Percentiles rank a stretch among this genome's conserved stretches.
Evolutionary conservation across 2,888 invertebrate genomes (phyloP).

Genomic region (Hirudinaria manillensis): DNA sequence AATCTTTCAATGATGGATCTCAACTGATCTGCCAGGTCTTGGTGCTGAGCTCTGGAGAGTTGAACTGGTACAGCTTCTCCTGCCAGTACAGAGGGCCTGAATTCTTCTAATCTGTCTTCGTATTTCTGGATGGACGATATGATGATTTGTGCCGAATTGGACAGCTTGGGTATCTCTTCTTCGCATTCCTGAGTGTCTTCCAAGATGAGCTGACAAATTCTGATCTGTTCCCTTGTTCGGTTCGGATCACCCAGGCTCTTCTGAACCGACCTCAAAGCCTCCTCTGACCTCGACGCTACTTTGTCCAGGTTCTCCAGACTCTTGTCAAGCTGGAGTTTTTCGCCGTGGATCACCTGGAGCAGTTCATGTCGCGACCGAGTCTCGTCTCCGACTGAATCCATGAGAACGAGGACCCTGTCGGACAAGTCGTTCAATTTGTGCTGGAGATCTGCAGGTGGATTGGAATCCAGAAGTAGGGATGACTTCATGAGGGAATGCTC

Average conservation of each 20-base stretch:
- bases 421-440: slow-evolving; percentile 15
- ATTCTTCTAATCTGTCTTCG: slow-evolving; percentile 22
- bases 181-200: slow-evolving; percentile 11
- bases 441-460: not conserved
- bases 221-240: not conserved
- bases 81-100: not conserved
- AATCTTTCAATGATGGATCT: slow-evolving; percentile 28
- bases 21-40: slow-evolving; percentile 9
- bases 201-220: slow-evolving; percentile 9
- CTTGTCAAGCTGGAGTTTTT: not conserved
- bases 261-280: slow-evolving; percentile 12
- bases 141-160: slow-evolving; percentile 4
- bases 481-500: slow-evolving; percentile 24
- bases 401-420: slow-evolving; percentile 11
- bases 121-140: slow-evolving; percentile 15
- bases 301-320: slow-evolving; percentile 20
- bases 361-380: slow-evolving; percentile 11
- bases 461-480: not conserved
- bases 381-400: slow-evolving; percentile 24
- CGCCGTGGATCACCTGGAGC: not conserved
- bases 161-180: slow-evolving; percentile 21
- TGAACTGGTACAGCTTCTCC: not conserved
- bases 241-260: slow-evolving; percentile 16
- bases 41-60: not conserved
- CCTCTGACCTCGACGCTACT: slow-evolving; percentile 13